These are phyloP conservation scores for Crenichthys baileyi DNA, from an alignment of 2,797 vertebrate species.

Conservation along the genomic window DNA sequence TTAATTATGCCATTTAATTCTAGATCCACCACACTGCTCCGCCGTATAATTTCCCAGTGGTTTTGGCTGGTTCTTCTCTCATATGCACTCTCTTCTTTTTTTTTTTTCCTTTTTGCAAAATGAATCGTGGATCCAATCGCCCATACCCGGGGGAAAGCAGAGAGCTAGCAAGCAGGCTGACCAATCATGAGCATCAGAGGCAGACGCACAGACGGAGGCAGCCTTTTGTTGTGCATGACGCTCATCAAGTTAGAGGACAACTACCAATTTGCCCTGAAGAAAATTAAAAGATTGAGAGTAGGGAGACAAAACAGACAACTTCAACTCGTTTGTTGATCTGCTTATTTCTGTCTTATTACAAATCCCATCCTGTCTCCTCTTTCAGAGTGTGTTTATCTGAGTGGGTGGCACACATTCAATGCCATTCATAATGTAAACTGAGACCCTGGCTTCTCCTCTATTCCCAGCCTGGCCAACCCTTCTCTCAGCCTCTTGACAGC, in stretches of 20 bases:
- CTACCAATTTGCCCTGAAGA: constrained; percentile 58
- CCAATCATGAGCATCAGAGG: constrained; percentile 78
- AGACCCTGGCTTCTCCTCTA: constrained; percentile 63
- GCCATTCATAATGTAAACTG: constrained; percentile 65
- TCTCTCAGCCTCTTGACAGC: constrained; percentile 82
- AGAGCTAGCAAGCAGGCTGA: constrained; percentile 77
- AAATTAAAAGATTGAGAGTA: constrained; percentile 60
- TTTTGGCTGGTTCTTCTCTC: constrained; percentile 81
- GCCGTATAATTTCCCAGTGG: constrained; percentile 85
- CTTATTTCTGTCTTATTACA: constrained; percentile 28
- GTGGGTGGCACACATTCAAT: constrained; percentile 58
- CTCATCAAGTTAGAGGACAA: constrained; percentile 72
- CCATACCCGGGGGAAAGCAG: constrained; percentile 74
- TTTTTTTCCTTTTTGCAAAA: constrained; percentile 77
- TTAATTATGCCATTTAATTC: constrained; percentile 89
- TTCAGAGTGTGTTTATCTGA: constrained; percentile 51
- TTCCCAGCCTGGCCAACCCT: constrained; percentile 72
- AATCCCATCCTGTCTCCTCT: constrained; percentile 21
- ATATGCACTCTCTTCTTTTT: constrained; percentile 62
- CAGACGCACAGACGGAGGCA: constrained; percentile 61
- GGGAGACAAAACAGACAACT: constrained; percentile 48
- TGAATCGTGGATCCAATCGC: constrained; percentile 82
- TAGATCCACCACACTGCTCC: constrained; percentile 81
- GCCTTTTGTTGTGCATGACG: constrained; percentile 68
- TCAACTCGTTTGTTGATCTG: constrained; percentile 44